Base-by-base conservation (phyloP, 2,888 invertebrate genomes). In the Mesochorus sp. region DNA sequence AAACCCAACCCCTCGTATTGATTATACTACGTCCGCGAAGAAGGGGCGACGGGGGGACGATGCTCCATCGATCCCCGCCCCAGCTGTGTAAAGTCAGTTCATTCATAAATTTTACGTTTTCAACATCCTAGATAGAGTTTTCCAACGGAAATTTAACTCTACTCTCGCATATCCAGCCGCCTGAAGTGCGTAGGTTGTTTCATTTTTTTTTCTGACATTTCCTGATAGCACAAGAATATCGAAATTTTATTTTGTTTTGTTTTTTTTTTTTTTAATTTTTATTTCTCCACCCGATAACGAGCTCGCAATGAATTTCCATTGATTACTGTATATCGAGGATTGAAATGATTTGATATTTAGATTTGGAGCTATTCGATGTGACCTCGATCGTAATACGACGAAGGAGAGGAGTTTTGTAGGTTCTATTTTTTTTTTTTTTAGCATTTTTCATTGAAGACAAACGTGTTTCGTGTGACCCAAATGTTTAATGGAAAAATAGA, bases 81-180 rank as follows among this genome's bases (percentile, higher is more conserved):
- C 88, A 89, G 88, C 90, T 89, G 71, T 89, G 88, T 34, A 71
- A 87, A 86, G 87, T 85, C 87, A 82, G 84, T 90, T 90, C 90
- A 91, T 91, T 91, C 90, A 91, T 90, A 89, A 90, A 88, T 90
- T 87, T 87, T 85, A 81, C 80, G 84, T 87, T 88, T 84, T 71
- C 75, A 61, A 66, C 71, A 62, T 51, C 17, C 42, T 6, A 21
- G 19, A 39, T 55, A 10, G 21, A n/a, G n/a, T n/a, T n/a, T 19
- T 34, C 44, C 6, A 6, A 47, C 42, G 42, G 12, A 37, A 57
- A 70, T 67, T 61, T 12, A 12, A 37, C 37, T 37, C 37, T 37
- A 37, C 12, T 37, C 37, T 37, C 37, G 12, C 12, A n/a, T 12
- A 37, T 37, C 12, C 37, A 37, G 2, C 12, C 37, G 2, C 8